Conservation (phyloP, 2,797 vertebrate genomes). For the Tachyglossus aculeatus region DNA sequence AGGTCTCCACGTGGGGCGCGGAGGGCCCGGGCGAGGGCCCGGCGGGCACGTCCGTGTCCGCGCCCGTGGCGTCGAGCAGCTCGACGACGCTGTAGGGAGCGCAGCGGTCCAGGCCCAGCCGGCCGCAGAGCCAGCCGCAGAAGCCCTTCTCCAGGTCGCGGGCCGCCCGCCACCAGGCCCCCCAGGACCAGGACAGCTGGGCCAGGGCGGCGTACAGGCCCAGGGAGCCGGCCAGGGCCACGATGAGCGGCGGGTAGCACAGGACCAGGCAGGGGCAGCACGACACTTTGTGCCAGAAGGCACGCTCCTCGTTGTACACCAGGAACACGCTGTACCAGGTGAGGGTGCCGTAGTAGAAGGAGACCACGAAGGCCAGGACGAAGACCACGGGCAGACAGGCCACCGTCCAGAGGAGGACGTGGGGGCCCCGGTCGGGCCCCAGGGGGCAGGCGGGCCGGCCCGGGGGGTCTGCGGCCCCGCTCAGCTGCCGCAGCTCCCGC, state of each 20-base stretch:
- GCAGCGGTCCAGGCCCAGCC: slow-evolving; percentile 94
- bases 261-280: slow-evolving; percentile 96
- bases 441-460: slow-evolving; percentile 80
- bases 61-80: slow-evolving; percentile 92
- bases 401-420: slow-evolving; percentile 92
- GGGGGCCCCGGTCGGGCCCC: slow-evolving; percentile 87
- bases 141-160: slow-evolving; percentile 98
- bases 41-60: slow-evolving; percentile 85
- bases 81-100: slow-evolving; percentile 97
- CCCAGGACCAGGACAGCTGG: slow-evolving; percentile 95
- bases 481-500: slow-evolving; percentile 91
- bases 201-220: slow-evolving; percentile 89
- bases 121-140: slow-evolving; percentile 96
- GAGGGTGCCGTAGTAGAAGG: slow-evolving; percentile 98
- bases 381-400: slow-evolving; percentile 91
- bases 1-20: slow-evolving; percentile 86
- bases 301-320: slow-evolving; percentile 98
- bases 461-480: slow-evolving; percentile 78
- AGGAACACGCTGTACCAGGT: slow-evolving; percentile 99
- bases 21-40: slow-evolving; percentile 87
- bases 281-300: slow-evolving; percentile 98
- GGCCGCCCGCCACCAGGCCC: slow-evolving; percentile 91
- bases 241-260: slow-evolving; percentile 95
- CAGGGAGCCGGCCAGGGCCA: slow-evolving; percentile 88
- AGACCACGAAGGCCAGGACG: slow-evolving; percentile 91